A percentile compares a stretch with the other conserved stretches of the same genome.
These are phyloP conservation scores for Tachystola acroxantha DNA, from an alignment of 2,888 invertebrate species.

Conservation along the genomic window DNA sequence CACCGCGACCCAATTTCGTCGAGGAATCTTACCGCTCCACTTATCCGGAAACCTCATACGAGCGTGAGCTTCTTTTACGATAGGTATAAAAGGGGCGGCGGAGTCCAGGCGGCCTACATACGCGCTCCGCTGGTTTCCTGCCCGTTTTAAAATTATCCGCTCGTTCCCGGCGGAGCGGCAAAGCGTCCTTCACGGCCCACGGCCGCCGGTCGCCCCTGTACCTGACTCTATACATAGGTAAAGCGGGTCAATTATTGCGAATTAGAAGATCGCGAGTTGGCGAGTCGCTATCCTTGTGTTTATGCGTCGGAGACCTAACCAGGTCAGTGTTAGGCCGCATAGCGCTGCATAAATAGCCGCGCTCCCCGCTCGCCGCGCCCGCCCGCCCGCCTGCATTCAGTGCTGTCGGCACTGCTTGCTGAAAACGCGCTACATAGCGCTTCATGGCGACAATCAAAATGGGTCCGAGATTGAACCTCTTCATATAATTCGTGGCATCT, in stretches of 20 bases:
- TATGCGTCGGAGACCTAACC: slow-evolving; percentile 61
- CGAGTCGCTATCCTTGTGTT: slow-evolving; percentile 58
- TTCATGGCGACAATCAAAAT: too few species aligned
- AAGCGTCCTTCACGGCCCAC: slow-evolving; percentile 68
- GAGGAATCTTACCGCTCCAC: slow-evolving; percentile 58
- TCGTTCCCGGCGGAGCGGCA: slow-evolving; percentile 61
- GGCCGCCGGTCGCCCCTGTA: slow-evolving; percentile 49
- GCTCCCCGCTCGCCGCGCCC: slow-evolving; percentile 23
- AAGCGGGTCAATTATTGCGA: slow-evolving; percentile 20
- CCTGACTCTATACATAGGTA: slow-evolving; percentile 14
- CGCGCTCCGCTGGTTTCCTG: slow-evolving; percentile 69
- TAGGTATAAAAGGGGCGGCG: slow-evolving; percentile 53
- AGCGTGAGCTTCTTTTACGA: slow-evolving; percentile 46
- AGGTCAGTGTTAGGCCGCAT: slow-evolving; percentile 76
- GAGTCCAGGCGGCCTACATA: slow-evolving; percentile 67
- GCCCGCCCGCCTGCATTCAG: slow-evolving; percentile 22
- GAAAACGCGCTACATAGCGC: too few species aligned
- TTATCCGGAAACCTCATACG: slow-evolving; percentile 61
- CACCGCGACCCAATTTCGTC: slow-evolving; percentile 53
- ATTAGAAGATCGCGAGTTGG: slow-evolving; percentile 24
- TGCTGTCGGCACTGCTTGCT: too few species aligned
- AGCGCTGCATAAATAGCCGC: slow-evolving; percentile 68
- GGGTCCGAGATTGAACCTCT: too few species aligned
- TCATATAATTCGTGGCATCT: too few species aligned
- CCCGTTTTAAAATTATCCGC: slow-evolving; percentile 68